Base-by-base conservation (phyloP, 2,888 invertebrate genomes). In the Euproctis similis region DNA sequence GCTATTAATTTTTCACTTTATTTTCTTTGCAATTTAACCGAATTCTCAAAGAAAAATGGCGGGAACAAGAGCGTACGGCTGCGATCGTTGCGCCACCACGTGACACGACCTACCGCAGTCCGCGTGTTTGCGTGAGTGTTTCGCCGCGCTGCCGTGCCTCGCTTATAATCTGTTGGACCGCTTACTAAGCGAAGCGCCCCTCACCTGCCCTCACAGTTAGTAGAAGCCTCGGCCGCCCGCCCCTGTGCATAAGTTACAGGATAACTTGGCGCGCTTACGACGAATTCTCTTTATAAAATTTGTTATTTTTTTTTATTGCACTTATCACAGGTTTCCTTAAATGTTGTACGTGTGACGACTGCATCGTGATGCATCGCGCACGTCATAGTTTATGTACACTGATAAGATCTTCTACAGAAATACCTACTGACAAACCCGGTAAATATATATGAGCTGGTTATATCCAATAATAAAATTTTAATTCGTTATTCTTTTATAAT, bases 41-140 rank as follows among this genome's bases (percentile, higher is more conserved):
- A 80, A 82, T 72, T 84, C 74, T 84, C 82, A 84, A 84, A 84
- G 82, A 81, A 81, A 81, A 80, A 60, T 56, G 57, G 59, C 66
- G 69, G 67, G 66, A 60, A 59, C 46, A n/a, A n/a, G 56, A 56
- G 66, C 66, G 64, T 59, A 58, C 53, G 60, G 58, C 74, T 77
- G 76, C 78, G 80, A 78, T 80, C 80, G 82, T 78, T 54, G 78
- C 69, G 80, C 76, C 77, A 55, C 48, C 60, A 53, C 46, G 56
- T 47, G 75, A 76, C 82, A 78, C 84, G 63, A 84, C 85, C 80
- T 82, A 80, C 65, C 82, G 72, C 81, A 68, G 67, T 53, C 66
- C 73, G 72, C 73, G 74, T 56, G 60, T 64, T 60, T 60, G 60
- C 63, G 53, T 61, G 75, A 82, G 69, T 84, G 77, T 61, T 69